Percentiles rank a stretch among this genome's conserved stretches.
Evolutionary conservation across 2,888 invertebrate genomes (phyloP).

Genomic region (Caradrina clavipalpis): DNA sequence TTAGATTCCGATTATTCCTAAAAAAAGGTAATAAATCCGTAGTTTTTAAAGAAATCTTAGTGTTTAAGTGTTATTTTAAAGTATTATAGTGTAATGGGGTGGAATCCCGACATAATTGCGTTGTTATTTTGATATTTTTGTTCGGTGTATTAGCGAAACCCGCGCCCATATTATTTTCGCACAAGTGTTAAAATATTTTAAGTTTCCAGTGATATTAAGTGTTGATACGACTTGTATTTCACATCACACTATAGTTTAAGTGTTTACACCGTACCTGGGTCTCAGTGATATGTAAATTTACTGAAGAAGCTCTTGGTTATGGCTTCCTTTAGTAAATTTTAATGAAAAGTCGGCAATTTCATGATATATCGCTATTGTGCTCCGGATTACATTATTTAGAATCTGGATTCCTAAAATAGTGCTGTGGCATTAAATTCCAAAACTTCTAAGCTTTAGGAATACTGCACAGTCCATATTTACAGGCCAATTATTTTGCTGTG

Average conservation of each 20-base stretch:
- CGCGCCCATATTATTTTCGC: slow-evolving; percentile 52
- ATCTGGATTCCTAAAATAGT: not conserved
- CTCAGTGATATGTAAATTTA: not conserved
- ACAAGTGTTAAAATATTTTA: slow-evolving; percentile 46
- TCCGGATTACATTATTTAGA: not conserved
- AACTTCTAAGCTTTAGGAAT: too few species aligned
- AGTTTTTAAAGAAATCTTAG: slow-evolving; percentile 69
- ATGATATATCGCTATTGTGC: not conserved
- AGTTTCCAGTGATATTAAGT: slow-evolving; percentile 36
- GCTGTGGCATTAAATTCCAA: not conserved
- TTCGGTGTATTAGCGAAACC: slow-evolving; percentile 47
- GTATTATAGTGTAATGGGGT: slow-evolving; percentile 34
- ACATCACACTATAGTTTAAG: slow-evolving; percentile 2
- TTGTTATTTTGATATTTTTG: slow-evolving; percentile 54
- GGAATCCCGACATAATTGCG: slow-evolving; percentile 28
- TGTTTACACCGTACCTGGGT: not conserved
- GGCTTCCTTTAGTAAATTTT: slow-evolving; percentile 5
- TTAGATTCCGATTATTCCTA: slow-evolving; percentile 56
- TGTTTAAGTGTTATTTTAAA: slow-evolving; percentile 45
- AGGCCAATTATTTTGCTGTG: not conserved
- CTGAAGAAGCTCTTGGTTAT: not conserved
- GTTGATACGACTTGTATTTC: not conserved
- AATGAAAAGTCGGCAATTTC: slow-evolving; percentile 15
- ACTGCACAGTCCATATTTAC: not conserved
- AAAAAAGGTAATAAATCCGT: slow-evolving; percentile 77